Conservation (phyloP, 2,797 vertebrate genomes). For the Protosalanx chinensis region DNA sequence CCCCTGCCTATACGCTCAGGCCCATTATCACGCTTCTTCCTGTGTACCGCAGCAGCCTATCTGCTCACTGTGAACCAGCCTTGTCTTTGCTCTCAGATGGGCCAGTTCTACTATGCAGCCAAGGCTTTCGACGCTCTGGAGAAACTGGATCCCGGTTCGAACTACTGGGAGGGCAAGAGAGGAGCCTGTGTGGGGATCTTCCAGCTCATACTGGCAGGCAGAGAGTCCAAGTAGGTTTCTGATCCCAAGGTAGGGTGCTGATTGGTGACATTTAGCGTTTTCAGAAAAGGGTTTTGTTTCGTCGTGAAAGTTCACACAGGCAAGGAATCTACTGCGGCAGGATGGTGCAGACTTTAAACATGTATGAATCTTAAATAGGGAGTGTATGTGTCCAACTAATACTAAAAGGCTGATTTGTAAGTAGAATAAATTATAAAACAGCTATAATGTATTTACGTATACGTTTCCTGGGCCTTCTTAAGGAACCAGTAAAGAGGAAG, state of each 20-base stretch:
- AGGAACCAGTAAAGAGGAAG: no score
- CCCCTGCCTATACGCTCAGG: background rate
- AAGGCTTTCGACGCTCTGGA: conserved; percentile 95
- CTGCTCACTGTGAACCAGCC: background rate
- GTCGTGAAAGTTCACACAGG: no score
- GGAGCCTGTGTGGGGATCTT: conserved; percentile 96
- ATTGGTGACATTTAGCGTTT: no score
- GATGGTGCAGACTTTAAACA: no score
- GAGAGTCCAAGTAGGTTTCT: conserved; percentile 85
- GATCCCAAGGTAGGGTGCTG: background rate
- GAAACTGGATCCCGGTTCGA: conserved; percentile 87
- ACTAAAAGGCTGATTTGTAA: no score
- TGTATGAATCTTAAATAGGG: no score
- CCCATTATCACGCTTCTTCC: background rate
- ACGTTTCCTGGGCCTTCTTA: no score
- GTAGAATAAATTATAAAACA: no score
- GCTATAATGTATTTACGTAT: no score
- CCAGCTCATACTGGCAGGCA: conserved; percentile 92
- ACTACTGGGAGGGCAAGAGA: conserved; percentile 96
- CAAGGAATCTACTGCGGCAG: no score
- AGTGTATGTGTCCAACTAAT: no score
- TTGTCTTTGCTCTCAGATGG: conserved; percentile 79
- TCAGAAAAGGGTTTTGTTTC: no score
- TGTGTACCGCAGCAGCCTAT: background rate
- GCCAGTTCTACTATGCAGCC: conserved; percentile 94